Evolutionary conservation across 2,888 invertebrate genomes (phyloP).

Genomic region (Euzophera pinguis): DNA sequence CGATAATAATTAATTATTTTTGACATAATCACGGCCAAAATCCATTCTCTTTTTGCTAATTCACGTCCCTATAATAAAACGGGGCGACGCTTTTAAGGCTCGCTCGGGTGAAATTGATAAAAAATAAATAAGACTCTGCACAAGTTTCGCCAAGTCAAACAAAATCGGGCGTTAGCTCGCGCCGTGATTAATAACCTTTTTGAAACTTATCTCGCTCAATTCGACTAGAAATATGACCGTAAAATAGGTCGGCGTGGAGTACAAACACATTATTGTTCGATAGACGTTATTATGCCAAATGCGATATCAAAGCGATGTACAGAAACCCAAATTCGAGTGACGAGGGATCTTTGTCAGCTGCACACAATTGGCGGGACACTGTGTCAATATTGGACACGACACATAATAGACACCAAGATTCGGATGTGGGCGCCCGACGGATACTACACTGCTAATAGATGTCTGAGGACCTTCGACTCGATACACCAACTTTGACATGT

Average conservation of each 20-base stretch:
- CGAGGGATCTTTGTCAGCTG: conserved; percentile 63
- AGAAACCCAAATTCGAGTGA: conserved; percentile 58
- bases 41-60: conserved; percentile 85
- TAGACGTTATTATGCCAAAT: conserved; percentile 28
- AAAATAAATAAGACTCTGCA: conserved; percentile 71
- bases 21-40: conserved; percentile 84
- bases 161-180: conserved; percentile 58
- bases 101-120: conserved; percentile 73
- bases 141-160: conserved; percentile 71
- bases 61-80: conserved; percentile 82
- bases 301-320: conserved; percentile 38
- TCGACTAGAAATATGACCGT: conserved; percentile 14
- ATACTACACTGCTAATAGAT: conserved; percentile 52
- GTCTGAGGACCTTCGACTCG: conserved; percentile 53
- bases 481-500: conserved; percentile 36
- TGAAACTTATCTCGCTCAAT: conserved; percentile 29
- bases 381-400: conserved; percentile 71
- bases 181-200: conserved; percentile 62
- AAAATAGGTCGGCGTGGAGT: conserved; percentile 7
- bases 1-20: conserved; percentile 87
- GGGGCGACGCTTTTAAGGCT: conserved; percentile 68
- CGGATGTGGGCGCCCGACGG: conserved; percentile 56
- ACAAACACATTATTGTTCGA: conserved; percentile 17
- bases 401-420: conserved; percentile 52
- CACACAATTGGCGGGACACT: conserved; percentile 57